These are phyloP conservation scores for Zoroaster sp. DNA, from an alignment of 53 echinoderm and acorn worm species.

Conservation along the genomic window DNA sequence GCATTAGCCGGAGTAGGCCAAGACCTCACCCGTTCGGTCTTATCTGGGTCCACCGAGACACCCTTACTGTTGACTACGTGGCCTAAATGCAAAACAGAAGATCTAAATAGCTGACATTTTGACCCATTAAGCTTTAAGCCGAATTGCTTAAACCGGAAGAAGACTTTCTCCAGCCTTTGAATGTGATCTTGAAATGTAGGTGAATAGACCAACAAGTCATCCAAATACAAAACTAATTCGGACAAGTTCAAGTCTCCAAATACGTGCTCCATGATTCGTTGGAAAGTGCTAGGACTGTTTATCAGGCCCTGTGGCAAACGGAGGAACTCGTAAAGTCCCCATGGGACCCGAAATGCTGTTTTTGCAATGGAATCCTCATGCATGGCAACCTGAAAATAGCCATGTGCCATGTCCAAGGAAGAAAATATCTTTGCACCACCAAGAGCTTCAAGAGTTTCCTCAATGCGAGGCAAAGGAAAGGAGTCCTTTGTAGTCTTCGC, in stretches of 20 bases:
- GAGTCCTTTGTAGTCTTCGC: too few relatives aligned
- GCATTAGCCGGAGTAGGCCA: too few relatives aligned
- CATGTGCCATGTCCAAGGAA: too few relatives aligned
- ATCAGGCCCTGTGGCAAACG: conserved; percentile 71
- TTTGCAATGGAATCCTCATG: conserved; percentile 46
- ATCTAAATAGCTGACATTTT: conserved; percentile 40
- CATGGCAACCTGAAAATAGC: conserved; percentile 36
- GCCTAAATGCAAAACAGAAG: background rate
- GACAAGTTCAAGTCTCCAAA: conserved; percentile 61
- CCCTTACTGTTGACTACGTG: too few relatives aligned
- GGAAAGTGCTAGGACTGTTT: conserved; percentile 74
- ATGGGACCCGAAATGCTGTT: conserved; percentile 72
- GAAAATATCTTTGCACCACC: too few relatives aligned
- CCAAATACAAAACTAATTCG: conserved; percentile 38
- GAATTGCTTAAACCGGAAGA: background rate
- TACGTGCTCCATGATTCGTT: conserved; percentile 64
- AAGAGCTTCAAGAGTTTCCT: too few relatives aligned
- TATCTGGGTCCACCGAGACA: too few relatives aligned
- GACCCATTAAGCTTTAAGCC: conserved; percentile 50
- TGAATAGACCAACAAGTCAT: conserved; percentile 59
- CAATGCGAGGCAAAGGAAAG: too few relatives aligned
- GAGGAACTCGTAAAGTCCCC: conserved; percentile 69
- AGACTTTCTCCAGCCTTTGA: conserved; percentile 1
- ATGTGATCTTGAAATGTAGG: conserved; percentile 21
- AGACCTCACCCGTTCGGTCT: too few relatives aligned